phyloP scores from a whole-genome alignment of 2,113 vertebrate genomes.

The Sapajus apella region DNA sequence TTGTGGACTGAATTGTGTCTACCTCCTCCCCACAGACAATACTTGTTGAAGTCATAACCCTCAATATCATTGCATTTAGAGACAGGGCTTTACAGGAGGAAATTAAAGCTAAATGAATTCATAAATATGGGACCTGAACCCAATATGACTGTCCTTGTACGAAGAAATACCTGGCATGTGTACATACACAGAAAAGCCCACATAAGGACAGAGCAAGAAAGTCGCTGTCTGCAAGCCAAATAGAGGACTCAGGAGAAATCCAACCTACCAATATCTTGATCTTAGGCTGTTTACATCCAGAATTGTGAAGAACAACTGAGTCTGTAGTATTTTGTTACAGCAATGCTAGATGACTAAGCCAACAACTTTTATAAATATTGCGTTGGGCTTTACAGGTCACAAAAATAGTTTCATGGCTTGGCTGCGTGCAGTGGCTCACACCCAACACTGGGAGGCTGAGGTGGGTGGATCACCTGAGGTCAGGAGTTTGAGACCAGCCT shows the following conservation, averaged over 20 bases:
- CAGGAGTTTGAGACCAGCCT: no score
- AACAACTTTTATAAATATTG: constrained; percentile 4
- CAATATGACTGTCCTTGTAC: background rate
- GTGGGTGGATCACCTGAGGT: no score
- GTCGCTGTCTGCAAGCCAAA: background rate
- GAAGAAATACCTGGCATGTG: background rate
- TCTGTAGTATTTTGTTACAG: background rate
- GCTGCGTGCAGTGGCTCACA: no score
- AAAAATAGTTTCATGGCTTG: background rate
- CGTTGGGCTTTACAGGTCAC: background rate
- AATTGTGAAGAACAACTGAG: background rate
- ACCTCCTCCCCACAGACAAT: background rate
- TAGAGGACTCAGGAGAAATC: background rate
- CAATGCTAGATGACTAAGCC: background rate
- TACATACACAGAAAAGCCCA: background rate
- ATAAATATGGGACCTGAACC: background rate
- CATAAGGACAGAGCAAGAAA: background rate
- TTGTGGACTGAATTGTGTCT: background rate
- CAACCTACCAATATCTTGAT: background rate
- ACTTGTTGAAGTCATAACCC: background rate
- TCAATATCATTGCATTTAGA: background rate
- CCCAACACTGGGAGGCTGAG: no score
- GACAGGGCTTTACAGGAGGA: background rate
- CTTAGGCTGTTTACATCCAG: background rate
- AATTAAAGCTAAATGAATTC: background rate